Conservation (phyloP, 2,113 vertebrate genomes). For the Macrotus californicus region DNA sequence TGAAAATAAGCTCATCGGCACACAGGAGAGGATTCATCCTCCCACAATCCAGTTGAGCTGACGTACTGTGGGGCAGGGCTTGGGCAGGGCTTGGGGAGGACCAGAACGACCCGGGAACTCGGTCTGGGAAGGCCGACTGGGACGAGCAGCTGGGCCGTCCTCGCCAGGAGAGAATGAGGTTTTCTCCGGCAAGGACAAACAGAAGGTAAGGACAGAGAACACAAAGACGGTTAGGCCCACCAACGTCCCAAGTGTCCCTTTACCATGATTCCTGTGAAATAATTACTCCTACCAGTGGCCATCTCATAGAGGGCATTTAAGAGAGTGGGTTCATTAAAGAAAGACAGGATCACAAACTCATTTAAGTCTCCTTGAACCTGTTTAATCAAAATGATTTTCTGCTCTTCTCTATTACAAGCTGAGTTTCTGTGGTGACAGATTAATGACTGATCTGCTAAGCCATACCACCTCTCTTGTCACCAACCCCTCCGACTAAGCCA, state of each 20-base stretch:
- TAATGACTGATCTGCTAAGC: constrained; percentile 71
- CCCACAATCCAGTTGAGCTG: not conserved
- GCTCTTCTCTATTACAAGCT: constrained; percentile 68
- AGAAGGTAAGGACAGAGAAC: not conserved
- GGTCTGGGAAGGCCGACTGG: not conserved
- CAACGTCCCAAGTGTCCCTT: not conserved
- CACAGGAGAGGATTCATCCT: not conserved
- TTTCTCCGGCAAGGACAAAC: not conserved
- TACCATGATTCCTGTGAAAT: constrained; percentile 46
- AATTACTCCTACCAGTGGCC: constrained; percentile 62
- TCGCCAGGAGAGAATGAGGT: not conserved
- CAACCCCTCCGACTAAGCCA: constrained; percentile 18
- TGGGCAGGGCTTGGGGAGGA: not conserved
- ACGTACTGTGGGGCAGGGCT: not conserved
- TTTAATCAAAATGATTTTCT: constrained; percentile 80
- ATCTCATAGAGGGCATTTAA: constrained; percentile 65
- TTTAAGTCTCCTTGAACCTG: constrained; percentile 65
- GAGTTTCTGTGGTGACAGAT: constrained; percentile 67
- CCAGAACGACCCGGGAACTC: not conserved
- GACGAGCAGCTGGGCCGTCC: not conserved
- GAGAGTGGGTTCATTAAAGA: constrained; percentile 75
- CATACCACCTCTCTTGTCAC: constrained; percentile 53
- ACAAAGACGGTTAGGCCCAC: not conserved
- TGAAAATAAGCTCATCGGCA: not conserved
- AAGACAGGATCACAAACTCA: constrained; percentile 72